These are phyloP conservation scores for Copidosoma floridanum DNA, from an alignment of 1,140 invertebrate genomes.

Conservation along the genomic window DNA sequence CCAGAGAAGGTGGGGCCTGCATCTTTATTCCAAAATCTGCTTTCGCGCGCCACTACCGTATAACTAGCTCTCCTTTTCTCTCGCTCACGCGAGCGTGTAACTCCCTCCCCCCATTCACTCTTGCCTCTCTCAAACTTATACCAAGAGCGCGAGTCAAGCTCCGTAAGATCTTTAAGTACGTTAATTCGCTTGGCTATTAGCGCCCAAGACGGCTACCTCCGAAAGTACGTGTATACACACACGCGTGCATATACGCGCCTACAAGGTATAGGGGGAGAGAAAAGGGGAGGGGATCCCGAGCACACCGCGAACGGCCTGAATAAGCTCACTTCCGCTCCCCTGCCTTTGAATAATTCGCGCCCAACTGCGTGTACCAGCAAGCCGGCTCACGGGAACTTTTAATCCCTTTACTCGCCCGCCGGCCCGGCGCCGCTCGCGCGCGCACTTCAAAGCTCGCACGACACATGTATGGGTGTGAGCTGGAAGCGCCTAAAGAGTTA, in stretches of 20 bases:
- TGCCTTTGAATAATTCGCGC: conserved; percentile 21
- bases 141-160: too few species aligned
- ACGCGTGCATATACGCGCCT: not conserved
- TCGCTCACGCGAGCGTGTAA: not conserved
- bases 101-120: not conserved
- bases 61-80: not conserved
- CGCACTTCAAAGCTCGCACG: not conserved
- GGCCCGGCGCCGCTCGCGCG: not conserved
- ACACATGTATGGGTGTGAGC: too few species aligned
- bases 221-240: not conserved
- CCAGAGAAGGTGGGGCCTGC: not conserved
- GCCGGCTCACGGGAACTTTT: conserved; percentile 8
- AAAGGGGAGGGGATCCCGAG: not conserved
- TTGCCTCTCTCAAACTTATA: too few species aligned
- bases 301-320: conserved; percentile 16
- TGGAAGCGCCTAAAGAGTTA: too few species aligned
- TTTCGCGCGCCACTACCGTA: not conserved
- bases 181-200: conserved; percentile 24
- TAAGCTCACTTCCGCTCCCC: too few species aligned
- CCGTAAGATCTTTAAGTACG: conserved; percentile 13
- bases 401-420: conserved; percentile 5
- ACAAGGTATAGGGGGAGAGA: not conserved
- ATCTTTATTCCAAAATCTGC: conserved; percentile 1
- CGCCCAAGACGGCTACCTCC: too few species aligned
- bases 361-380: too few species aligned